Evolutionary conservation across 2,113 vertebrate genomes (phyloP).

Genomic region (Cyphomyrus discorhynchus): DNA sequence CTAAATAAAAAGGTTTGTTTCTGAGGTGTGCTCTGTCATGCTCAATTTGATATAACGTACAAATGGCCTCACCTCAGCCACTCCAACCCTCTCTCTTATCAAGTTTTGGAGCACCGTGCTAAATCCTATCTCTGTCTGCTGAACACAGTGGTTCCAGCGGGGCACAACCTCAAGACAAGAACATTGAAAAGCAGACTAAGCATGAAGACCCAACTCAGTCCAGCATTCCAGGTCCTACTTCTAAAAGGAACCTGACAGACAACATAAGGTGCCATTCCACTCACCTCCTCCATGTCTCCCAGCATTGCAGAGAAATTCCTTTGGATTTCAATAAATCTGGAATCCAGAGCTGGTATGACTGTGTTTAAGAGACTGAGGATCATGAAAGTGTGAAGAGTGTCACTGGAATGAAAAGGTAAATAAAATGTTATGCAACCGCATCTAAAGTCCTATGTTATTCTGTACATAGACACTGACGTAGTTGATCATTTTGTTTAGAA

Average conservation of each 20-base stretch:
- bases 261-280: neutral
- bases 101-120: conserved; percentile 43
- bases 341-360: conserved; percentile 58
- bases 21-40: neutral
- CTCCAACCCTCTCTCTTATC: conserved; percentile 38
- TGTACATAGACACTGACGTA: neutral
- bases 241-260: neutral
- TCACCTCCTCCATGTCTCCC: conserved; percentile 42
- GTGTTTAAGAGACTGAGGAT: conserved; percentile 60
- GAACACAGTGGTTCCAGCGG: conserved; percentile 58
- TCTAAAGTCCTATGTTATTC: neutral
- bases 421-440: neutral
- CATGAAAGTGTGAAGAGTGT: conserved; percentile 60
- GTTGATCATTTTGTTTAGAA: neutral
- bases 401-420: conserved; percentile 35
- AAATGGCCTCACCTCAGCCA: conserved; percentile 41
- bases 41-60: neutral
- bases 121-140: conserved; percentile 55
- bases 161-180: conserved; percentile 43
- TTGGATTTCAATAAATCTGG: conserved; percentile 50
- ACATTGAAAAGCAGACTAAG: neutral
- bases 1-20: neutral
- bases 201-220: neutral
- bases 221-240: neutral
- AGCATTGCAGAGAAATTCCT: conserved; percentile 42